Conservation (phyloP, 2,888 invertebrate species). For the Agriotes lineatus region DNA sequence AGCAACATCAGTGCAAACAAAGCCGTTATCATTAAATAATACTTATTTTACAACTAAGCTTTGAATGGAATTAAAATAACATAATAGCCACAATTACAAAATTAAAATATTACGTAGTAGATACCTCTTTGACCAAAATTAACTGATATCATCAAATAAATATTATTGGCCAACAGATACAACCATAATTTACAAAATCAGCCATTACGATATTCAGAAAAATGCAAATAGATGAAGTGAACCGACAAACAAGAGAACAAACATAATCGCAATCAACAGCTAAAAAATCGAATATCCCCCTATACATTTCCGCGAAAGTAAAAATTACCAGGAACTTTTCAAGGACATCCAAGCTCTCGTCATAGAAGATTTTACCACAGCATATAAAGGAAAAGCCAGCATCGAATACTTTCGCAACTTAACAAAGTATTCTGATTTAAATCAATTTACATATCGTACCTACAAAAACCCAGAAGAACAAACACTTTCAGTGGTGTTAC, state of each 20-base stretch:
- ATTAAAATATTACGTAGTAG: not conserved
- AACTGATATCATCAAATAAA: not conserved
- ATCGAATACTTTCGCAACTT: not conserved
- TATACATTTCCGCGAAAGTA: too few species aligned
- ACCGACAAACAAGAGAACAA: not conserved
- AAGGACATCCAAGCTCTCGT: not conserved
- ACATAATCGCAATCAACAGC: too few species aligned
- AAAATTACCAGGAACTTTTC: too few species aligned
- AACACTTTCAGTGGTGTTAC: too few species aligned
- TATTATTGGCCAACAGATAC: not conserved
- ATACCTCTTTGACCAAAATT: not conserved
- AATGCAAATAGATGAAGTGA: not conserved
- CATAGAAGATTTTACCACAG: not conserved
- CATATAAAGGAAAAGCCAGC: not conserved
- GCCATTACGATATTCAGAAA: not conserved
- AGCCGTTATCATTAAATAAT: too few species aligned
- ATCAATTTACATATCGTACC: too few species aligned
- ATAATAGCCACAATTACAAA: not conserved
- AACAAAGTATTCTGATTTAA: not conserved
- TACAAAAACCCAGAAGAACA: too few species aligned
- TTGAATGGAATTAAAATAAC: not conserved
- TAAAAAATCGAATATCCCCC: too few species aligned
- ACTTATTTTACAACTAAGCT: not conserved
- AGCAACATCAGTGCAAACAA: not conserved
- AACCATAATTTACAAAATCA: not conserved